Evolutionary conservation across 2,113 vertebrate species (phyloP), one percentile per base, ranked within the genome.

Genomic region (Corvus hawaiiensis): DNA sequence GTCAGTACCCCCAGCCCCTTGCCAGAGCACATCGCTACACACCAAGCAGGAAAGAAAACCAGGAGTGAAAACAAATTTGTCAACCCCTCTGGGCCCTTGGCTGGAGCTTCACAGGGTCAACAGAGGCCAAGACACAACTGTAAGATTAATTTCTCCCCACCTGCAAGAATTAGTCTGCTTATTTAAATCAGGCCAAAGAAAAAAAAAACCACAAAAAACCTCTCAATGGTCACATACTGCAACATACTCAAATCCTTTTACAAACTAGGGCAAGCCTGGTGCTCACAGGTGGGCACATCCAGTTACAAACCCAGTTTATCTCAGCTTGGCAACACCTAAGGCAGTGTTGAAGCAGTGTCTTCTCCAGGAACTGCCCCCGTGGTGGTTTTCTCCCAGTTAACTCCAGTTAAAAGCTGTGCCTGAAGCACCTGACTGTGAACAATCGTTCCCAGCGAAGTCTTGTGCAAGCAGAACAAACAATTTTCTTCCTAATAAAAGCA

Each of bases 401-500:
- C 52, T 39, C 0, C 1, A 92, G 54, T 44, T 54, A 84, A 91
- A 94, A 89, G 58, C 74, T 58, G 52, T 7, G 3, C 39, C 73
- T 46, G 89, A 87, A 95, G 79, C 95, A 97, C 95, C 94, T 97
- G 94, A 95, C 91, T 93, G 68, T 69, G 77, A 95, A 81, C 61
- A 84, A 84, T 91, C 15, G 7, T 78, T 90, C 86, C 89, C 94
- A 90, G 83, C 0, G 0, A 94, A 94, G 64, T 84, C 64, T 83
- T 74, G 76, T 78, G 90, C 84, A 71, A 92, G 86, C 76, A 95
- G 92, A 95, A 56, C 77, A 95, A 95, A 94, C 63, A 83, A 91
- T 92, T 94, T 95, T 92, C 68, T 71, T 90, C 93, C 88, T 96
- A 93, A 95, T 96, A 92, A 95, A 95, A 95, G 76, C 94, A 95